Evolutionary conservation across 2,113 vertebrate genomes (phyloP), one percentile per base, ranked within the genome.

Genomic region (Coryphaenoides rupestris): DNA sequence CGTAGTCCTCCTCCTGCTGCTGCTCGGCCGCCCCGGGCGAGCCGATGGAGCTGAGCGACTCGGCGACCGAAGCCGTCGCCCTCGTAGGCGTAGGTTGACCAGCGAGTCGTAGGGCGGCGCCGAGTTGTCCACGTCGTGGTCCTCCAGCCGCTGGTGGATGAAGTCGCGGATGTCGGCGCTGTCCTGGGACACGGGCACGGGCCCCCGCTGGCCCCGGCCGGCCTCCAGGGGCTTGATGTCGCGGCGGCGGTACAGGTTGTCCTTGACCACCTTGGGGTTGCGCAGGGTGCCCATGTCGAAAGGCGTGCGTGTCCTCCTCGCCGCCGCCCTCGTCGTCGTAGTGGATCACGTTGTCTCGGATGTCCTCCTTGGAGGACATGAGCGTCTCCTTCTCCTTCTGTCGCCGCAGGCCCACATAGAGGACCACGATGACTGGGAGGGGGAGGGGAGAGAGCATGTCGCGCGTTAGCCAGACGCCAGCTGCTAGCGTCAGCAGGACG

Each of bases 361-460:
- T 91, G 79, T 99, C 96, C 88, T 99, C 97, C 68, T 99, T 98
- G 21, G 96, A 98, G 0, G 96, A 98, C 96, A 98, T 98, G 53
- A 98, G 89, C 4, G 93, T 98, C 73, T 98, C 95, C 76, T 98
- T 98, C 75, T 98, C 97, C 89, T 93, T 98, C 77, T 98, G 96
- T 19, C 94, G 88, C 55, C 95, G 77, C 67, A 99, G 79, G 1
- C 95, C 95, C 60, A 98, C 90, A 0, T 98, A 99, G 49, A 99
- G 92, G n/a, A 99, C 95, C 17, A 98, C 94, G 26, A 98, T 96
- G 58, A 92, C 96, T 99, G 74, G 1, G 74, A 0, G 5, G 83
- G 5, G 83, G 58, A 87, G 59, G 49, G 62, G 69, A 64, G 68
- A 21, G 0, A 26, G 0, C 60, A 9, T 14, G 46, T 47, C 65